A percentile compares a stretch with the other conserved stretches of the same genome.
Evolutionary conservation across 2,113 vertebrate genomes (phyloP).

Genomic region (Cynopterus brachyotis): DNA sequence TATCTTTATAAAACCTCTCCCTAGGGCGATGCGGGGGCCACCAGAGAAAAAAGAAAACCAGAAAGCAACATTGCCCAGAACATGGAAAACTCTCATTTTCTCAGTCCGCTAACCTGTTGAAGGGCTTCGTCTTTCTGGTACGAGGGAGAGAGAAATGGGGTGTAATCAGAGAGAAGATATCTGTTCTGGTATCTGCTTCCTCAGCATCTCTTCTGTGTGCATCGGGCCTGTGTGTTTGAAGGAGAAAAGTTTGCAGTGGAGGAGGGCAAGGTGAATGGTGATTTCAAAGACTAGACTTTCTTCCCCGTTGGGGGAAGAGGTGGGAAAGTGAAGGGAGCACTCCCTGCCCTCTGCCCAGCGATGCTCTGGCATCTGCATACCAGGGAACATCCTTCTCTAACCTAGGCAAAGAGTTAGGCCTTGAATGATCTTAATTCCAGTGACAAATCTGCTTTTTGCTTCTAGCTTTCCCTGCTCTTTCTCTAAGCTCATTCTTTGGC

Average conservation of each 20-base stretch:
- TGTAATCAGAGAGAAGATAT: rapidly evolving
- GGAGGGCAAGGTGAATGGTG: background rate
- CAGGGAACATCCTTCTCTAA: background rate
- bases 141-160: background rate
- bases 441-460: background rate
- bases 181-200: background rate
- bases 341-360: rapidly evolving
- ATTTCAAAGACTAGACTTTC: background rate
- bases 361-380: background rate
- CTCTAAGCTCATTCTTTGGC: background rate
- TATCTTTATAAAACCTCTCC: background rate
- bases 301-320: background rate
- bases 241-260: background rate
- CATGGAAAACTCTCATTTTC: background rate
- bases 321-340: background rate
- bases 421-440: background rate
- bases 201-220: background rate
- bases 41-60: background rate
- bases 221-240: too few relatives aligned
- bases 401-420: background rate
- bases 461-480: rapidly evolving
- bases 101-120: too few relatives aligned
- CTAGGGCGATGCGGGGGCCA: background rate
- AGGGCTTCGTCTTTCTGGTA: background rate
- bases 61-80: background rate